Percentiles rank a stretch among this genome's conserved stretches.
phyloP scores from a whole-genome alignment of 2,888 invertebrate species.

The Synanthedon vespiformis region DNA sequence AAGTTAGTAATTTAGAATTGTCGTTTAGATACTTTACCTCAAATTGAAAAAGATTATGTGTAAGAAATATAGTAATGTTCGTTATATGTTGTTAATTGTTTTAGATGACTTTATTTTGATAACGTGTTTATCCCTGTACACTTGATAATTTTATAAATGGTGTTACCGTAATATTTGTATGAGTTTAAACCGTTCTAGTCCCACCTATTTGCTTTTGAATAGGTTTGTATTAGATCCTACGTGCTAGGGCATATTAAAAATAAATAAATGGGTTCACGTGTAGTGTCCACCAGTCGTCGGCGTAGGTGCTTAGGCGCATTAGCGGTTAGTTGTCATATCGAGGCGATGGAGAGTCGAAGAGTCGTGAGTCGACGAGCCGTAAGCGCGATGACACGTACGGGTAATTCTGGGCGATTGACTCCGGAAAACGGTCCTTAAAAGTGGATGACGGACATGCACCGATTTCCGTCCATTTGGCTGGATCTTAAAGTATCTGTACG shows the following conservation, averaged over 20 bases:
- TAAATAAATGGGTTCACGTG: background rate
- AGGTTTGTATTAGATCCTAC: slow-evolving; percentile 9
- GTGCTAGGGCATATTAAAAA: background rate
- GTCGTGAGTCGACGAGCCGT: background rate
- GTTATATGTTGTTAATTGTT: slow-evolving; percentile 31
- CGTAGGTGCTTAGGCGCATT: slow-evolving; percentile 8
- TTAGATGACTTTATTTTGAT: slow-evolving; percentile 63
- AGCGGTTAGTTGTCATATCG: background rate
- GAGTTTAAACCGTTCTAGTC: slow-evolving; percentile 20
- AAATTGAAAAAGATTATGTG: slow-evolving; percentile 38
- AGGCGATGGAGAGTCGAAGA: background rate
- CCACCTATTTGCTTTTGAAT: slow-evolving; percentile 18
- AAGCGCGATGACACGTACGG: too few relatives aligned
- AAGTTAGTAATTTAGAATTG: slow-evolving; percentile 42
- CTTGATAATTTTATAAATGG: slow-evolving; percentile 27
- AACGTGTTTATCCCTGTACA: slow-evolving; percentile 31
- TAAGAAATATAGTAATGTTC: slow-evolving; percentile 18
- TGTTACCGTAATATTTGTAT: slow-evolving; percentile 25
- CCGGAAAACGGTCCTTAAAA: too few relatives aligned
- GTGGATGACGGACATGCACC: too few relatives aligned
- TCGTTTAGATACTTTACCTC: slow-evolving; percentile 49
- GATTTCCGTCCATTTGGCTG: too few relatives aligned
- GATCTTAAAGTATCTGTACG: too few relatives aligned
- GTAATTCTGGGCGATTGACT: too few relatives aligned
- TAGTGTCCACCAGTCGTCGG: slow-evolving; percentile 2